Conservation (phyloP, 1,140 invertebrate species). For the Drosophila quadrilineata region DNA sequence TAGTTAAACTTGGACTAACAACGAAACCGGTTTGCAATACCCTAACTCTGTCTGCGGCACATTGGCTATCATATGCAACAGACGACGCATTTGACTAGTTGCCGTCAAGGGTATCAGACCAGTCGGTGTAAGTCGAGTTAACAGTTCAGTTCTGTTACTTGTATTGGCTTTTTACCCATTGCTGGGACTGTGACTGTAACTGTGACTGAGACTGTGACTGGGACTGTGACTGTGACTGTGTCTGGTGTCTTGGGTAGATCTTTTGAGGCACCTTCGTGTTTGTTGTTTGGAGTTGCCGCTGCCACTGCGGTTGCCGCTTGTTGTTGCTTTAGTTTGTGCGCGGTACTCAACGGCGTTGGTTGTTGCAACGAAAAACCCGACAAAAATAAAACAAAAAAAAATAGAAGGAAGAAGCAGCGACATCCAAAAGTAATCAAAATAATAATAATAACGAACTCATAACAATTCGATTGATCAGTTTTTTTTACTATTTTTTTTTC, state of each 20-base stretch:
- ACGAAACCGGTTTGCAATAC: no score
- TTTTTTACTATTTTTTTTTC: not conserved
- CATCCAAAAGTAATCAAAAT: not conserved
- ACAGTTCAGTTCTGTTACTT: conserved; percentile 10
- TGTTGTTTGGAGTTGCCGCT: not conserved
- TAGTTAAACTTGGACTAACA: no score
- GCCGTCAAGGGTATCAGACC: not conserved
- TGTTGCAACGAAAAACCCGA: conserved; percentile 35
- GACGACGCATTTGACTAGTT: not conserved
- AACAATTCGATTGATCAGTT: conserved; percentile 7
- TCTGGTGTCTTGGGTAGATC: conserved; percentile 19
- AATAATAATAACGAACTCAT: not conserved
- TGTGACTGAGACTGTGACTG: no score
- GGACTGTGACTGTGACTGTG: conserved; percentile 17
- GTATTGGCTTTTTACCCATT: no score
- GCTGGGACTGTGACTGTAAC: no score
- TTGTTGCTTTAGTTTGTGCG: conserved; percentile 67
- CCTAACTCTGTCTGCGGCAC: no score
- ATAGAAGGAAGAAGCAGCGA: not conserved
- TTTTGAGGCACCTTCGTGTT: not conserved
- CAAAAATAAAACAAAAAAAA: not conserved
- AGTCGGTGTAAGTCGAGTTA: not conserved
- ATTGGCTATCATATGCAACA: no score
- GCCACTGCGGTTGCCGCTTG: conserved; percentile 27
- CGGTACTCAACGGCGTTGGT: conserved; percentile 61